These are phyloP conservation scores for Xenopus laevis DNA, from an alignment of 2,113 vertebrate genomes.

Conservation along the genomic window DNA sequence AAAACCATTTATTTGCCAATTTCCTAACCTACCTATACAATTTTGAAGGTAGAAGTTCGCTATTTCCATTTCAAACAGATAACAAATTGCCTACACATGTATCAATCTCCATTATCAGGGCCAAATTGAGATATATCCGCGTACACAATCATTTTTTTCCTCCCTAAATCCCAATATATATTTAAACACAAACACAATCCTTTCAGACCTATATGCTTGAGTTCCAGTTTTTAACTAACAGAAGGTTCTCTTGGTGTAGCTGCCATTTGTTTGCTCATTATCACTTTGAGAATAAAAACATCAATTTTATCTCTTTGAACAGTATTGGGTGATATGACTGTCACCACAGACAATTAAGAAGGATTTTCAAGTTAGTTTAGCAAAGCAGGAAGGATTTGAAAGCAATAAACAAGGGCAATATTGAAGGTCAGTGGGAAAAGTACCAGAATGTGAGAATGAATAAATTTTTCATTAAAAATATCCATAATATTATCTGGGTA, in stretches of 20 bases:
- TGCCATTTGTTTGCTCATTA: conserved; percentile 31
- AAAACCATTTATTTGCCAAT: conserved; percentile 18
- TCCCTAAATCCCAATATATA: no score
- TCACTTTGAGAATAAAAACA: conserved; percentile 17
- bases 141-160: neutral
- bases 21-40: neutral
- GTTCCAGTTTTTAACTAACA: conserved; percentile 7
- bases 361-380: conserved; percentile 18
- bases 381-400: conserved; percentile 30
- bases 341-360: conserved; percentile 31
- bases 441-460: no score
- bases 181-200: no score
- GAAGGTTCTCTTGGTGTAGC: neutral
- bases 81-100: neutral
- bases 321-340: conserved; percentile 19
- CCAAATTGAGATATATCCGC: neutral
- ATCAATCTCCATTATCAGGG: conserved; percentile 17
- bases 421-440: conserved; percentile 12
- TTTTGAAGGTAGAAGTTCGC: neutral
- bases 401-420: conserved; percentile 14
- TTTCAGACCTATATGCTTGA: no score
- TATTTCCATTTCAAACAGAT: conserved; percentile 17
- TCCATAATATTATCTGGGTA: no score
- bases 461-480: no score
- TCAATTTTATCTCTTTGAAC: conserved; percentile 14